Percentiles rank a stretch among this genome's conserved stretches.
Evolutionary conservation across 1,140 invertebrate genomes (phyloP).

Genomic region (Elymnias hypermnestra): DNA sequence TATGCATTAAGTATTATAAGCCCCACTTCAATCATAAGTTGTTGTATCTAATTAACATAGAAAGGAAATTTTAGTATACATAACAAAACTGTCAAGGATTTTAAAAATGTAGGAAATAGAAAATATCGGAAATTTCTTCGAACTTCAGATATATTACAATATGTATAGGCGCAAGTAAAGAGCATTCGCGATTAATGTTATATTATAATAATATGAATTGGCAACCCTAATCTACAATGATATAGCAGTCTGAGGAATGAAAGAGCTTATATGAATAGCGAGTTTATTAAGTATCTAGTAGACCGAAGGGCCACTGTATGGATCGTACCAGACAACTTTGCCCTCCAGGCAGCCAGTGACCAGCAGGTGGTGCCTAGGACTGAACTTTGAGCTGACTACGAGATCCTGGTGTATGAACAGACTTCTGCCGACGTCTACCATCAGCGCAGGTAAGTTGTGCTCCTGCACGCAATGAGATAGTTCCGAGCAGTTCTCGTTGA

Average conservation of each 20-base stretch:
- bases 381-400: conserved; percentile 95
- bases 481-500: conserved; percentile 87
- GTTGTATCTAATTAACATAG: too few relatives aligned
- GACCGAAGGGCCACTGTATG: conserved; percentile 66
- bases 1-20: too few relatives aligned
- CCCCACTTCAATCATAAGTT: too few relatives aligned
- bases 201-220: too few relatives aligned
- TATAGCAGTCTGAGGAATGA: conserved; percentile 4
- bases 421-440: conserved; percentile 81
- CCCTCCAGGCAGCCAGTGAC: conserved; percentile 93
- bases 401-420: conserved; percentile 85
- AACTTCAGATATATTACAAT: too few relatives aligned
- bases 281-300: conserved; percentile 45
- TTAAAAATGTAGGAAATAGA: too few relatives aligned
- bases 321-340: conserved; percentile 93
- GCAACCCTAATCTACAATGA: neutral
- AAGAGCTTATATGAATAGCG: neutral
- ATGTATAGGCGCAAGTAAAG: too few relatives aligned
- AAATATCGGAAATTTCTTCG: too few relatives aligned
- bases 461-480: conserved; percentile 82
- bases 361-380: conserved; percentile 87
- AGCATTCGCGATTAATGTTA: too few relatives aligned
- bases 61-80: too few relatives aligned
- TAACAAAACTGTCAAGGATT: too few relatives aligned
- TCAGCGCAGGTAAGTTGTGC: conserved; percentile 42